Evolutionary conservation across 2,113 vertebrate genomes (phyloP).

Genomic region (Epinephelus moara): DNA sequence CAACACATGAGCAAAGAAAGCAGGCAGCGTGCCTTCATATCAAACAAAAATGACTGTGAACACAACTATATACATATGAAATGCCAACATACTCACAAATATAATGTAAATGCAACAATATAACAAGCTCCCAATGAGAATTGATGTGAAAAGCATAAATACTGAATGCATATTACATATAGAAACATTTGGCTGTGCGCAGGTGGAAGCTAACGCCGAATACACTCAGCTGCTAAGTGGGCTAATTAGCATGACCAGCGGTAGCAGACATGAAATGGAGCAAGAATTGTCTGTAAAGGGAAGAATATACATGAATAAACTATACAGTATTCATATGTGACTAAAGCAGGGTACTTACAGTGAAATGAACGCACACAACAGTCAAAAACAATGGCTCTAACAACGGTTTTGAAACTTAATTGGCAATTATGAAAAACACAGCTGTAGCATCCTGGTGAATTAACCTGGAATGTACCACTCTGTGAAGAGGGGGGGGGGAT

Average conservation of each 20-base stretch:
- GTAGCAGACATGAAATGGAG: neutral
- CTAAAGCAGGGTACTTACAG: neutral
- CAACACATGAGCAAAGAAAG: neutral
- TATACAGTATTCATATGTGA: too few species aligned
- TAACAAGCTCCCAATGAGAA: neutral
- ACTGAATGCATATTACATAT: neutral
- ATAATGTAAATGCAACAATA: neutral
- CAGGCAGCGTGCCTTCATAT: neutral
- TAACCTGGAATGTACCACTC: neutral
- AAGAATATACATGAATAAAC: neutral
- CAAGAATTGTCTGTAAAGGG: neutral
- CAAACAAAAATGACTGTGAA: neutral
- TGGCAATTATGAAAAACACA: neutral
- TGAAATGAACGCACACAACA: neutral
- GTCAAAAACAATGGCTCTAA: neutral
- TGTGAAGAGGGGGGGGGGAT: too few species aligned
- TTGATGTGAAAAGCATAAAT: too few species aligned
- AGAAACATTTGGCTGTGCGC: neutral
- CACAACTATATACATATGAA: neutral
- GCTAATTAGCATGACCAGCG: neutral
- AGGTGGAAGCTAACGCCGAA: neutral
- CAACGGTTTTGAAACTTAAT: neutral
- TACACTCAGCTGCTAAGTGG: neutral
- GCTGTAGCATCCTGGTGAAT: neutral
- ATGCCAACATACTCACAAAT: neutral